Conservation (phyloP, 2,113 vertebrate genomes). For the Gobiocypris rarus region DNA sequence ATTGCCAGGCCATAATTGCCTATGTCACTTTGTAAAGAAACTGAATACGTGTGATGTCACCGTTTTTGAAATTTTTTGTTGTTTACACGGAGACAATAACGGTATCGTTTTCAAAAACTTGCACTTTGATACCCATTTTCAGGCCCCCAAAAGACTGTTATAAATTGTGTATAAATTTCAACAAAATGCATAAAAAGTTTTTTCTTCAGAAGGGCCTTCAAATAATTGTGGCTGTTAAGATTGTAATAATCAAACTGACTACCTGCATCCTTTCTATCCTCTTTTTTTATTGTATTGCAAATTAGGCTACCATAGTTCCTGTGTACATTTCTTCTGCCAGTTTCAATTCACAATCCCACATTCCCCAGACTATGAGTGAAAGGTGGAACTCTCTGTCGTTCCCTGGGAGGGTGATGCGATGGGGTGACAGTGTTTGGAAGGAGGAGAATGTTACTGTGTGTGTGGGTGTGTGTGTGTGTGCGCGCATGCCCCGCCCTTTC, state of each 20-base stretch:
- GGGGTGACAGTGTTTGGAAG: slow-evolving; percentile 75
- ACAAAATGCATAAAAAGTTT: no score
- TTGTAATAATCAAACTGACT: not conserved
- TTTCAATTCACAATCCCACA: slow-evolving; percentile 23
- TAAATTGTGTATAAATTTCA: no score
- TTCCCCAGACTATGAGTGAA: slow-evolving; percentile 34
- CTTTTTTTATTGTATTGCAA: not conserved
- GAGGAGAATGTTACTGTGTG: slow-evolving; percentile 56
- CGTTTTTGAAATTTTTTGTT: no score
- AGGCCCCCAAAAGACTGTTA: no score
- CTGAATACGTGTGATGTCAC: no score
- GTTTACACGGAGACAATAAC: no score
- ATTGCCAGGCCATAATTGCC: no score
- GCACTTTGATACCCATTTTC: no score
- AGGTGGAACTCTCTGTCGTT: slow-evolving; percentile 50
- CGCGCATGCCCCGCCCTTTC: slow-evolving; percentile 69
- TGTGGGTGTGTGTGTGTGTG: not conserved
- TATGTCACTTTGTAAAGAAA: no score
- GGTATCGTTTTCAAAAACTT: no score
- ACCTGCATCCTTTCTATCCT: not conserved
- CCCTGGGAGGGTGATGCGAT: slow-evolving; percentile 60
- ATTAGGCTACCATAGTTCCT: not conserved
- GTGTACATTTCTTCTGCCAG: not conserved
- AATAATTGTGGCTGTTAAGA: not conserved
- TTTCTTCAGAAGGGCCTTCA: not conserved